Evolutionary conservation across 2,797 vertebrate species (phyloP).

Genomic region (Clamator glandarius): DNA sequence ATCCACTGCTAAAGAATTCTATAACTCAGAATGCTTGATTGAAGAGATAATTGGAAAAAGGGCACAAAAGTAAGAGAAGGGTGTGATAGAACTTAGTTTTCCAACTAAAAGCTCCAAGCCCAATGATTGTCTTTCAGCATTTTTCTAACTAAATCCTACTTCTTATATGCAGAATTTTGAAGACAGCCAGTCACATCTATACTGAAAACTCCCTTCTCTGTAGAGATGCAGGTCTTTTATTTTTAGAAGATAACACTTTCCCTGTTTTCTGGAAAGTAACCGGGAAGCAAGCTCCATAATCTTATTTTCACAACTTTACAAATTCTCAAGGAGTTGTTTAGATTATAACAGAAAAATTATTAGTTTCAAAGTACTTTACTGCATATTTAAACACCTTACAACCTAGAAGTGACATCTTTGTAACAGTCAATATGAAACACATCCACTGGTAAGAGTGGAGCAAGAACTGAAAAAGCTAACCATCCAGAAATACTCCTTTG

Average conservation of each 20-base stretch:
- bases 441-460: neutral
- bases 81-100: neutral
- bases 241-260: neutral
- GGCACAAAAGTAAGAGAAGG: neutral
- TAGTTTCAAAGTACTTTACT: neutral
- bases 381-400: neutral
- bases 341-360: neutral
- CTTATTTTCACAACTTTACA: neutral
- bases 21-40: neutral
- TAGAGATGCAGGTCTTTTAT: neutral
- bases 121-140: neutral
- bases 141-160: too few relatives aligned
- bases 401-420: neutral
- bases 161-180: too few relatives aligned
- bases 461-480: neutral
- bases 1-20: neutral
- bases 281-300: neutral
- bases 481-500: neutral
- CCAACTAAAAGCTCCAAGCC: neutral
- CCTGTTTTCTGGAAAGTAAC: neutral
- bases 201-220: neutral
- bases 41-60: neutral
- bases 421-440: neutral
- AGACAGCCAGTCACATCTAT: neutral
- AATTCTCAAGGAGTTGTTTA: neutral